Conservation (phyloP, 1,140 invertebrate species). For the Drosophila sturtevanti region DNA sequence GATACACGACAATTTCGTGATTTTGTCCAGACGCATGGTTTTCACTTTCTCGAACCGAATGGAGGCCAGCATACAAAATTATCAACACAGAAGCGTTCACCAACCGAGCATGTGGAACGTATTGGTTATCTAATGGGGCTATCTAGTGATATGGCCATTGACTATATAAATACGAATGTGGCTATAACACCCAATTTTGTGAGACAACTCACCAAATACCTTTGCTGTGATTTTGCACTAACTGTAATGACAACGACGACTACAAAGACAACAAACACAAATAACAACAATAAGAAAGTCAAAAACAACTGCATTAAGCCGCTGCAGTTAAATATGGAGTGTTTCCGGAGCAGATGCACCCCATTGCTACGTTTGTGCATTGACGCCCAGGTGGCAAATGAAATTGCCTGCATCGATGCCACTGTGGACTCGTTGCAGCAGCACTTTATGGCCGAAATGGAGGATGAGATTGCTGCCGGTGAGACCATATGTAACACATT, state of each 20-base stretch:
- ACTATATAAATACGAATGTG: constrained; percentile 80
- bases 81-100: constrained; percentile 37
- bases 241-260: constrained; percentile 50
- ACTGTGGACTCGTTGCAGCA: constrained; percentile 60
- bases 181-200: constrained; percentile 66
- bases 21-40: constrained; percentile 61
- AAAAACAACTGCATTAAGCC: constrained; percentile 21
- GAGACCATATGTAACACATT: constrained; percentile 65
- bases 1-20: constrained; percentile 56
- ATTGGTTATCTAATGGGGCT: constrained; percentile 58
- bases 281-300: constrained; percentile 27
- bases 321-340: constrained; percentile 59
- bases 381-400: constrained; percentile 65
- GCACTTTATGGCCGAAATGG: constrained; percentile 54
- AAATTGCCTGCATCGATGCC: constrained; percentile 69
- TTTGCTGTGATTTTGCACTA: constrained; percentile 77
- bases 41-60: constrained; percentile 59
- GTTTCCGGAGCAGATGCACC: constrained; percentile 55
- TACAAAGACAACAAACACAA: constrained; percentile 32
- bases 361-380: constrained; percentile 63
- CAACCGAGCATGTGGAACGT: constrained; percentile 61
- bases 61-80: constrained; percentile 14
- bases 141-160: constrained; percentile 70
- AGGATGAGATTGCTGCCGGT: constrained; percentile 60
- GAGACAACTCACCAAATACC: constrained; percentile 67